Conservation (phyloP, 2,113 vertebrate species). For the Arothron firmamentum region DNA sequence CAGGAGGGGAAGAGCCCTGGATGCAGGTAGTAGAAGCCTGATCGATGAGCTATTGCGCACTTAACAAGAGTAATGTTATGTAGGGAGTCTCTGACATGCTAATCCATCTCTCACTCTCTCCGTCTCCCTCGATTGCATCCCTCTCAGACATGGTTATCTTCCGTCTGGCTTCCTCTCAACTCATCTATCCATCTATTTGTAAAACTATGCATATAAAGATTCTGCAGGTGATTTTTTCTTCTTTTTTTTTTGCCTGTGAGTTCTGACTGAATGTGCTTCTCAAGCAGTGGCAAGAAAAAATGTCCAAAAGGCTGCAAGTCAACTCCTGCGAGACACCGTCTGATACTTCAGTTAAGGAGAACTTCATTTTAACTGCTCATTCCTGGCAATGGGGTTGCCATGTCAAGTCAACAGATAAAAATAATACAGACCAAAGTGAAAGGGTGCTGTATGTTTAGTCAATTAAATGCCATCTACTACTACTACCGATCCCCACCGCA, state of each 20-base stretch:
- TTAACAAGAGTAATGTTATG: slow-evolving; percentile 74
- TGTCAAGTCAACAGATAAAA: slow-evolving; percentile 55
- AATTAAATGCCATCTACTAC: neutral
- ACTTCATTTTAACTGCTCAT: slow-evolving; percentile 42
- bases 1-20: slow-evolving; percentile 45
- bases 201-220: no score
- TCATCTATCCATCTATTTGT: slow-evolving; percentile 11
- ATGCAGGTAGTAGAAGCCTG: slow-evolving; percentile 53
- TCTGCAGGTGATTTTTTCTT: neutral
- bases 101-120: slow-evolving; percentile 66
- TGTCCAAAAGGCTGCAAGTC: slow-evolving; percentile 43
- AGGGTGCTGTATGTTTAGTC: slow-evolving; percentile 20
- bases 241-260: slow-evolving; percentile 5
- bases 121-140: slow-evolving; percentile 34
- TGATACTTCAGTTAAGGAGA: slow-evolving; percentile 35
- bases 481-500: slow-evolving; percentile 27
- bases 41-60: slow-evolving; percentile 70
- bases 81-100: slow-evolving; percentile 65
- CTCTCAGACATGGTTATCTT: slow-evolving; percentile 32
- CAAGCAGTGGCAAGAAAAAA: slow-evolving; percentile 20
- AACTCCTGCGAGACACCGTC: slow-evolving; percentile 38
- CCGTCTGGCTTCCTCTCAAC: slow-evolving; percentile 13
- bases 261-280: slow-evolving; percentile 27
- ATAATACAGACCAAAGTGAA: slow-evolving; percentile 21
- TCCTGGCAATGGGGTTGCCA: slow-evolving; percentile 46